phyloP scores from a whole-genome alignment of 2,888 invertebrate genomes.

The Nemurella pictetii region DNA sequence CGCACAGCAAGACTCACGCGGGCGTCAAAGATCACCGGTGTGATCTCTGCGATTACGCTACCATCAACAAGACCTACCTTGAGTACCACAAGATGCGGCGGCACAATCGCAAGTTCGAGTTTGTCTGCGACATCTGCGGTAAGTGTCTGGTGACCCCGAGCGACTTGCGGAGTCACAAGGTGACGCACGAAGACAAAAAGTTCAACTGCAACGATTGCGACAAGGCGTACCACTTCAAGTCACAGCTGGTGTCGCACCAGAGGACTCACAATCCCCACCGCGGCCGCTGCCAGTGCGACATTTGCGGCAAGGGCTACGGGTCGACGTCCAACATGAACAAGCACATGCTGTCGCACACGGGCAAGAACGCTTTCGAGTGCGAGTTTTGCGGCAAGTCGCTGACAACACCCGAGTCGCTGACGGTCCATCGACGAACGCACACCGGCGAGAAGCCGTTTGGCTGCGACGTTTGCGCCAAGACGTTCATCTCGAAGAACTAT shows the following conservation, averaged over 20 bases:
- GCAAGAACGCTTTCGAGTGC: conserved; percentile 58
- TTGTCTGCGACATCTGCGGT: conserved; percentile 11
- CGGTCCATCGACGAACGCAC: conserved; percentile 54
- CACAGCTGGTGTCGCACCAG: conserved; percentile 36
- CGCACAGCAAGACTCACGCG: background rate
- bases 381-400: conserved; percentile 57
- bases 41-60: conserved; percentile 12
- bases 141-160: conserved; percentile 6
- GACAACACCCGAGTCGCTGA: conserved; percentile 56
- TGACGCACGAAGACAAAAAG: conserved; percentile 37
- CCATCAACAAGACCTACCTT: conserved; percentile 5
- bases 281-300: conserved; percentile 39
- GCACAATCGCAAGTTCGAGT: conserved; percentile 17
- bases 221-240: conserved; percentile 39
- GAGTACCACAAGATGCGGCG: conserved; percentile 25
- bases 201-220: conserved; percentile 37
- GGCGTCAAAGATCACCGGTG: conserved; percentile 6
- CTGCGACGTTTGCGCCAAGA: conserved; percentile 34
- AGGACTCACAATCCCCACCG: conserved; percentile 36
- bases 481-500: conserved; percentile 51
- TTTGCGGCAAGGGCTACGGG: conserved; percentile 39
- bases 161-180: conserved; percentile 34
- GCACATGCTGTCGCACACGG: conserved; percentile 59
- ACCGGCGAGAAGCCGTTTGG: conserved; percentile 45
- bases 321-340: conserved; percentile 45